Evolutionary conservation across 2,113 vertebrate genomes (phyloP).

Genomic region (Phalacrocorax brasilianus): DNA sequence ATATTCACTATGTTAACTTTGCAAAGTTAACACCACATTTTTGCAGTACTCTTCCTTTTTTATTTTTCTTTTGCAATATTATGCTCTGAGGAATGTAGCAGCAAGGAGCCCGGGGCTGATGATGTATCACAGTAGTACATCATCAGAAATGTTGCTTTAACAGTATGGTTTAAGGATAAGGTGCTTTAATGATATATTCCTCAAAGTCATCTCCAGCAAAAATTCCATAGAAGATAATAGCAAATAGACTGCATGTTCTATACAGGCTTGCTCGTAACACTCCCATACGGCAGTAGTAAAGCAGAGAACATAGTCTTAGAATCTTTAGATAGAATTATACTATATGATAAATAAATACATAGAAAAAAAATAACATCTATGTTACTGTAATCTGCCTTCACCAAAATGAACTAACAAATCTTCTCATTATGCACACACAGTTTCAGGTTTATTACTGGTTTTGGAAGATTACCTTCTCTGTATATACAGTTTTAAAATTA

Average conservation of each 20-base stretch:
- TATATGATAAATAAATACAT: constrained; percentile 39
- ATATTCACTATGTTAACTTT: not conserved
- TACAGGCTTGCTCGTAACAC: not conserved
- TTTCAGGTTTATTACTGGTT: not conserved
- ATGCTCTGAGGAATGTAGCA: constrained; percentile 3
- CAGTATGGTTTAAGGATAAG: constrained; percentile 1
- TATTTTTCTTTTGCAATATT: not conserved
- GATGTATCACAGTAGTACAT: constrained; percentile 26
- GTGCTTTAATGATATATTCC: constrained; percentile 9
- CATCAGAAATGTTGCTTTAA: constrained; percentile 25
- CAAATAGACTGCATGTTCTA: not conserved
- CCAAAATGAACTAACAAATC: not conserved
- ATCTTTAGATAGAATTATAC: constrained; percentile 21
- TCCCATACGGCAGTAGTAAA: not conserved
- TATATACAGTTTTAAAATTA: not conserved
- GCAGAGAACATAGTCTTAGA: not conserved
- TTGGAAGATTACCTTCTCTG: not conserved
- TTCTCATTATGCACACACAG: not conserved
- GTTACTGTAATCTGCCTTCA: not conserved
- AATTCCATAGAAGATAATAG: not conserved
- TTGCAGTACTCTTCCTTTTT: not conserved
- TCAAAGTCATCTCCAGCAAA: not conserved
- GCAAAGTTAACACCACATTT: not conserved
- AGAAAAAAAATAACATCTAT: not conserved
- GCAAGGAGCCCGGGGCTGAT: not conserved